These are phyloP conservation scores for Cosmorhoe ocellata DNA, from an alignment of 2,888 invertebrate species.

Conservation along the genomic window DNA sequence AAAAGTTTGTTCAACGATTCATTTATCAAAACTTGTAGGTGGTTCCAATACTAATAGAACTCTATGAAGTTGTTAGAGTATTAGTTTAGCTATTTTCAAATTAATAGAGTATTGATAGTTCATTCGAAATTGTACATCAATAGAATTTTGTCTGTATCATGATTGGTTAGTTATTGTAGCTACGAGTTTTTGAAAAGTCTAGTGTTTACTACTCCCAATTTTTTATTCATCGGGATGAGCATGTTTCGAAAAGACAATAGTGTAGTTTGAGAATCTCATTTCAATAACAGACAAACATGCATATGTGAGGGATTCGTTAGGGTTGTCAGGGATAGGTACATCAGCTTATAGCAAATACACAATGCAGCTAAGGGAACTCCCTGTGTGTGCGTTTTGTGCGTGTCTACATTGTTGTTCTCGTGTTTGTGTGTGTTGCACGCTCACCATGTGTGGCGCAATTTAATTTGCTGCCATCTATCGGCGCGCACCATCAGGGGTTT, in stretches of 20 bases:
- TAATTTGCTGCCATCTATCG: conserved; percentile 77
- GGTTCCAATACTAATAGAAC: conserved; percentile 42
- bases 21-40: conserved; percentile 48
- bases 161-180: conserved; percentile 63
- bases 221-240: conserved; percentile 71
- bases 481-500: conserved; percentile 89
- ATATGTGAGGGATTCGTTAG: conserved; percentile 33
- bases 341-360: conserved; percentile 80
- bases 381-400: conserved; percentile 80
- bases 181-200: conserved; percentile 48
- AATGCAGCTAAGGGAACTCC: conserved; percentile 71
- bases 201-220: conserved; percentile 59
- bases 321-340: conserved; percentile 29
- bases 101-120: conserved; percentile 56
- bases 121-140: conserved; percentile 45
- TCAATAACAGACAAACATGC: conserved; percentile 44
- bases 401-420: conserved; percentile 83
- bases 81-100: conserved; percentile 51
- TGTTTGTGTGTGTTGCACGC: conserved; percentile 84
- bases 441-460: conserved; percentile 81
- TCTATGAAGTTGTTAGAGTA: conserved; percentile 57
- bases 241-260: conserved; percentile 62
- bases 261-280: conserved; percentile 58
- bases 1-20: conserved; percentile 38
- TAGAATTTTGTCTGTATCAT: conserved; percentile 60